Percentiles rank a stretch among this genome's conserved stretches.
These are phyloP conservation scores for Keiferia lycopersicella DNA, from an alignment of 2,888 invertebrate genomes.

Conservation along the genomic window DNA sequence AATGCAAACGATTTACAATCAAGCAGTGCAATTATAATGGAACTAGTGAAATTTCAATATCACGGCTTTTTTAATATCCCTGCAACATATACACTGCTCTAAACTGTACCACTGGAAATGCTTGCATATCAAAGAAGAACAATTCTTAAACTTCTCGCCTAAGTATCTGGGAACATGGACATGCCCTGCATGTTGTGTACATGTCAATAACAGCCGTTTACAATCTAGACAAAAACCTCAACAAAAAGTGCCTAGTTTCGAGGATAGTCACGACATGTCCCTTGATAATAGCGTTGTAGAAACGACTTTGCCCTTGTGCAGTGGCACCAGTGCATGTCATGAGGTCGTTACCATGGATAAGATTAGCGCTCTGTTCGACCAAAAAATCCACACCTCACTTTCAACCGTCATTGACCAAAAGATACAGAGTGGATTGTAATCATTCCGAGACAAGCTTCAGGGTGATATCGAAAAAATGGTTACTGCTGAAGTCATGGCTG, in stretches of 20 bases:
- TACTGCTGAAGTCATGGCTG: not conserved
- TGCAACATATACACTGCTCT: no score
- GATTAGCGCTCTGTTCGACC: not conserved
- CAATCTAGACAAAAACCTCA: not conserved
- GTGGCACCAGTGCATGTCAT: not conserved
- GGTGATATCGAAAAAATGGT: constrained; percentile 3
- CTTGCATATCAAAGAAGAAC: not conserved
- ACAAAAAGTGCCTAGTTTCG: not conserved
- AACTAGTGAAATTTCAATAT: no score
- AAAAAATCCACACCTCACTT: not conserved
- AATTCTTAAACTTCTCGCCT: not conserved
- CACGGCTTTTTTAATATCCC: no score
- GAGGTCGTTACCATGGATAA: not conserved
- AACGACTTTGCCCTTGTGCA: not conserved
- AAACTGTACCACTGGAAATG: not conserved
- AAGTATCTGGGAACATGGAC: not conserved
- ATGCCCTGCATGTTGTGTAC: not conserved
- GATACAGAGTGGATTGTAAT: constrained; percentile 46
- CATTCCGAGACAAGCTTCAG: not conserved
- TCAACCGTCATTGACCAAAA: not conserved
- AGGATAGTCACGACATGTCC: not conserved
- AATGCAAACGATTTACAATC: no score
- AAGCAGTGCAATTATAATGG: no score
- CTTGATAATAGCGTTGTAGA: not conserved
- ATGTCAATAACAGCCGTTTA: not conserved